These are phyloP conservation scores for Urocolius indicus DNA, from an alignment of 2,113 vertebrate species.

Conservation along the genomic window DNA sequence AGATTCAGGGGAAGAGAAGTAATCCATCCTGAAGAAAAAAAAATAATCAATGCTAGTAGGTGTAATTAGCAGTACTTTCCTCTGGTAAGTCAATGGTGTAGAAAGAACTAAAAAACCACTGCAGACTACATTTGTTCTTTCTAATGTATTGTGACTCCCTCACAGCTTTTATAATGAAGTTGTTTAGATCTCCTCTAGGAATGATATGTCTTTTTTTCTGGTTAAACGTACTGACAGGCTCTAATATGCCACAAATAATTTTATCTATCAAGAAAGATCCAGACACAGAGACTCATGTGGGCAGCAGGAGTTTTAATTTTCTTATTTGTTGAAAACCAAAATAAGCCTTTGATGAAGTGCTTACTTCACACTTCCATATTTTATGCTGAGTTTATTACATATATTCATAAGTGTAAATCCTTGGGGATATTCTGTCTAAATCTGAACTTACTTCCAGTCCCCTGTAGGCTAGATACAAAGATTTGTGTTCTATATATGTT, in stretches of 20 bases:
- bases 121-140: background rate
- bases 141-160: background rate
- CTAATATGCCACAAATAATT: slow-evolving; percentile 26
- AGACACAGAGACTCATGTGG: background rate
- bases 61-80: slow-evolving; percentile 69
- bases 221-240: slow-evolving; percentile 1
- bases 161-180: slow-evolving; percentile 32
- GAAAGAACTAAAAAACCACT: background rate
- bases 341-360: slow-evolving; percentile 51
- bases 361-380: slow-evolving; percentile 22
- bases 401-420: slow-evolving; percentile 29
- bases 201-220: background rate
- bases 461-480: background rate
- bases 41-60: slow-evolving; percentile 70
- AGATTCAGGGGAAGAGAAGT: slow-evolving; percentile 60
- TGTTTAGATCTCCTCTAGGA: slow-evolving; percentile 25
- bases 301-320: slow-evolving; percentile 53
- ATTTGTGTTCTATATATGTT: background rate
- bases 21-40: slow-evolving; percentile 63
- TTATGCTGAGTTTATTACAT: slow-evolving; percentile 14
- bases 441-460: slow-evolving; percentile 1
- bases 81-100: slow-evolving; percentile 9
- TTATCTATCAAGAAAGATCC: slow-evolving; percentile 23
- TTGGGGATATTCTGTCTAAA: slow-evolving; percentile 2
- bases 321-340: slow-evolving; percentile 44